Percentiles rank a stretch among this genome's conserved stretches.
Evolutionary conservation across 53 echinoderm and acorn worm genomes (phyloP).

Genomic region (Arbacia lixula): DNA sequence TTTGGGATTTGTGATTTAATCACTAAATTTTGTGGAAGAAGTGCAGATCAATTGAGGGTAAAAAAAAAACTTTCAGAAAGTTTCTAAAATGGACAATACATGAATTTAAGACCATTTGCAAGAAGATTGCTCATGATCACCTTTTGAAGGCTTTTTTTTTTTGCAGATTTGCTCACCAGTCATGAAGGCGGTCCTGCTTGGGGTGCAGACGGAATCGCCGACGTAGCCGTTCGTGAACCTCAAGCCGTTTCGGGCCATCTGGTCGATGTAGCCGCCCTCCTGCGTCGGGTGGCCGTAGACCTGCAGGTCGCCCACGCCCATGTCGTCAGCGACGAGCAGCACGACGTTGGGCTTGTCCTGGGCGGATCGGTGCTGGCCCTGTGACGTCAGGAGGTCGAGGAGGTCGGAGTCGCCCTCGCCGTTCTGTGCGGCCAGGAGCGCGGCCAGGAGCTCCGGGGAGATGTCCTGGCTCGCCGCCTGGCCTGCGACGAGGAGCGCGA

Average conservation of each 20-base stretch:
- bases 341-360: slow-evolving; percentile 42
- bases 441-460: too few species aligned
- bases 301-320: slow-evolving; percentile 56
- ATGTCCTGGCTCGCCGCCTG: too few species aligned
- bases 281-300: slow-evolving; percentile 59
- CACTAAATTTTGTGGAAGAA: too few species aligned
- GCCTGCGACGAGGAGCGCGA: too few species aligned
- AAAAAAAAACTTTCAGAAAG: too few species aligned
- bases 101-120: too few species aligned
- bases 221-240: slow-evolving; percentile 66
- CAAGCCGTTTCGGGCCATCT: slow-evolving; percentile 48
- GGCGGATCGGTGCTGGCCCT: not conserved
- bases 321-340: slow-evolving; percentile 57
- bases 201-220: slow-evolving; percentile 56
- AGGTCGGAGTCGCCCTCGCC: not conserved
- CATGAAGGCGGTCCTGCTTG: slow-evolving; percentile 55
- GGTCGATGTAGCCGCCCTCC: slow-evolving; percentile 54
- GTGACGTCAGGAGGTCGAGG: not conserved
- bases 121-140: too few species aligned
- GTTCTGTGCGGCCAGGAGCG: too few species aligned
- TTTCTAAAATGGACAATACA: too few species aligned
- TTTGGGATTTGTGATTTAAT: too few species aligned
- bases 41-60: too few species aligned
- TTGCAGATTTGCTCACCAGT: slow-evolving; percentile 52
- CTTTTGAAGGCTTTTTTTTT: too few species aligned